Conservation (phyloP, 2,113 vertebrate species). For the Callionymus lyra region DNA sequence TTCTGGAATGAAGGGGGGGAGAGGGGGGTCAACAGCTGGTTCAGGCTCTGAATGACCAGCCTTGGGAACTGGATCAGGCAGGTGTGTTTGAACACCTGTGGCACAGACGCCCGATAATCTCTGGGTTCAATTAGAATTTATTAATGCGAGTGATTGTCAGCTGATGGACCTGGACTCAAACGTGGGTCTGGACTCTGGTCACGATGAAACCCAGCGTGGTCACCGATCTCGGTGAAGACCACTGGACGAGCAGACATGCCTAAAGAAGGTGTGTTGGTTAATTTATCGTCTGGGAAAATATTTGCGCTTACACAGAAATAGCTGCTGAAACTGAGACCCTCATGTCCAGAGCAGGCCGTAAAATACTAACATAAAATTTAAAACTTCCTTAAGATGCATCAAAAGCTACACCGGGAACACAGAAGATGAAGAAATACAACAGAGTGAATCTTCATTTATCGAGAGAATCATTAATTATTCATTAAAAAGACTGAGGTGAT, state of each 20-base stretch:
- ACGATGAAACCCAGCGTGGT: too few species aligned
- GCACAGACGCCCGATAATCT: slow-evolving; percentile 10
- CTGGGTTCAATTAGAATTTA: not conserved
- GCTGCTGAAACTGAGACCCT: slow-evolving; percentile 41
- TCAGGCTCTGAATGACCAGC: slow-evolving; percentile 33
- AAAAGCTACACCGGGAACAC: too few species aligned
- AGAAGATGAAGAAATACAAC: too few species aligned
- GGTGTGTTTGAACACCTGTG: slow-evolving; percentile 41
- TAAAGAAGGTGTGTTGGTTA: slow-evolving; percentile 8
- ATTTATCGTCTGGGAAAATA: slow-evolving; percentile 44
- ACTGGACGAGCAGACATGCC: slow-evolving; percentile 32
- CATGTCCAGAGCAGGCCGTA: not conserved
- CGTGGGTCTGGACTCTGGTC: too few species aligned
- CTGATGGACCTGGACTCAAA: too few species aligned
- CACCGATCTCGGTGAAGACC: slow-evolving; percentile 1
- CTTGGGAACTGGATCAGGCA: slow-evolving; percentile 17
- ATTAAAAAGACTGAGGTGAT: too few species aligned
- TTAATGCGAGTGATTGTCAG: too few species aligned
- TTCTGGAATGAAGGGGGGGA: slow-evolving; percentile 13
- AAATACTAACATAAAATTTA: slow-evolving; percentile 13
- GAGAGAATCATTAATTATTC: too few species aligned
- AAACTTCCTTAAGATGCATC: too few species aligned
- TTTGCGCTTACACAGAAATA: slow-evolving; percentile 40
- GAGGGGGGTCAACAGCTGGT: slow-evolving; percentile 35
- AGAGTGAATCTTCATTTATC: too few species aligned